A percentile compares a stretch with the other conserved stretches of the same genome.
Conservation (phyloP, 2,797 vertebrate genomes). For the Spondyliosoma cantharus region DNA sequence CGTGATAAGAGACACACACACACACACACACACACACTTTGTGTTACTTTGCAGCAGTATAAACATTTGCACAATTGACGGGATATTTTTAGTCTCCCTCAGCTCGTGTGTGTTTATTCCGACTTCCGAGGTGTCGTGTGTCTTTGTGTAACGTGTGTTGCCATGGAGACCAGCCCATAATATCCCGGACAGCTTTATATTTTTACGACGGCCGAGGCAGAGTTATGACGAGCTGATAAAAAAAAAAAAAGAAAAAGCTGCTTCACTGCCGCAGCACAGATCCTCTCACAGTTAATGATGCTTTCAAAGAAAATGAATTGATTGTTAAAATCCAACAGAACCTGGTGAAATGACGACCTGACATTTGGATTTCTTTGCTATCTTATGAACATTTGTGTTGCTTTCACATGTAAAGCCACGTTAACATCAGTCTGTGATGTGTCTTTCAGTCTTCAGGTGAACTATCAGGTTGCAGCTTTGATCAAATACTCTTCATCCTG, state of each 20-base stretch:
- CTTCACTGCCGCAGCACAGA: slow-evolving; percentile 38
- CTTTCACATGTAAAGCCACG: background rate
- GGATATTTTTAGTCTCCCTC: background rate
- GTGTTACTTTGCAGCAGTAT: background rate
- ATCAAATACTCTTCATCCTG: background rate
- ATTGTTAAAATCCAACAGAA: background rate
- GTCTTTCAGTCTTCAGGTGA: too few relatives aligned
- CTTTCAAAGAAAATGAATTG: background rate
- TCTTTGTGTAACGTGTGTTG: slow-evolving; percentile 10
- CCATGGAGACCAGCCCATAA: slow-evolving; percentile 48
- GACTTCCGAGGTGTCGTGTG: slow-evolving; percentile 8
- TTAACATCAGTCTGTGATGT: background rate
- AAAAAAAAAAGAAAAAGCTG: background rate
- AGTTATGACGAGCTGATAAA: slow-evolving; percentile 65
- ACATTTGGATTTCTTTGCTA: background rate
- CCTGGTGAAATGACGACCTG: background rate
- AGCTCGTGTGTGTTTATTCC: background rate
- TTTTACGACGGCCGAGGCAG: slow-evolving; percentile 58
- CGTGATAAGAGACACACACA: slow-evolving; percentile 54
- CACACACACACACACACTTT: slow-evolving; percentile 1
- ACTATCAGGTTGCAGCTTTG: background rate
- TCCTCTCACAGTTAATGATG: background rate
- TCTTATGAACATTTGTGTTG: background rate
- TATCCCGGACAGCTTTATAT: slow-evolving; percentile 64
- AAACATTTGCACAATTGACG: background rate